Percentiles rank a stretch among this genome's conserved stretches.
Evolutionary conservation across 2,888 invertebrate species (phyloP).

Genomic region (Trachelus troglodyta): DNA sequence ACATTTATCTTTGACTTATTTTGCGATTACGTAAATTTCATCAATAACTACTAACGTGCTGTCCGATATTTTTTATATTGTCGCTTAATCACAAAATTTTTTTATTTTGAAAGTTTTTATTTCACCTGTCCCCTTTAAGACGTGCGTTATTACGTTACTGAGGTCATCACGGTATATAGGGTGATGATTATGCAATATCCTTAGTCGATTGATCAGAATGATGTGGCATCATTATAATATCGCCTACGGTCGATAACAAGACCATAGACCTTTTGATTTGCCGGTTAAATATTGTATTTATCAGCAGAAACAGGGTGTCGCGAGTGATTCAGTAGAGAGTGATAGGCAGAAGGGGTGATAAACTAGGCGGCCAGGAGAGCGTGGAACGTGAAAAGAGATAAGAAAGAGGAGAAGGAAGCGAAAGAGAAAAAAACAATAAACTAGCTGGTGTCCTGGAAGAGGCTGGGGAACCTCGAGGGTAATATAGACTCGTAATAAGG

Average conservation of each 20-base stretch:
- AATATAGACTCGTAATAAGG: constrained; percentile 47
- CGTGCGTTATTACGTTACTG: neutral
- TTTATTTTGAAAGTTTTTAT: neutral
- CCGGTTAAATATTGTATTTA: neutral
- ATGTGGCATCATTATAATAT: neutral
- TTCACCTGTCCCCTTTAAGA: neutral
- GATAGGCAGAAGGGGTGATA: neutral
- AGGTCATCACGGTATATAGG: neutral
- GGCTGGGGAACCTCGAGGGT: constrained; percentile 27
- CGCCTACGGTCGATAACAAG: neutral
- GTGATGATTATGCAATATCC: neutral
- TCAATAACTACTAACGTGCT: neutral
- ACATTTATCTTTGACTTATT: neutral
- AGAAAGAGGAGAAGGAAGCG: neutral
- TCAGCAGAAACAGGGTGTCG: neutral
- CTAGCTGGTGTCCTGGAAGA: constrained; percentile 4
- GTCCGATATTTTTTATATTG: too few relatives aligned
- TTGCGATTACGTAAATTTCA: neutral
- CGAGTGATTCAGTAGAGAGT: neutral
- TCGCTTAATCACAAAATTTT: too few relatives aligned
- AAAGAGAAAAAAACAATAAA: constrained; percentile 15
- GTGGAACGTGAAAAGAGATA: neutral
- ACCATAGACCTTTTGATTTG: neutral
- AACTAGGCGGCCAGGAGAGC: neutral
- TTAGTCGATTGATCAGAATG: neutral